phyloP scores from a whole-genome alignment of 2,888 invertebrate genomes.

The Tetragonisca angustula region DNA sequence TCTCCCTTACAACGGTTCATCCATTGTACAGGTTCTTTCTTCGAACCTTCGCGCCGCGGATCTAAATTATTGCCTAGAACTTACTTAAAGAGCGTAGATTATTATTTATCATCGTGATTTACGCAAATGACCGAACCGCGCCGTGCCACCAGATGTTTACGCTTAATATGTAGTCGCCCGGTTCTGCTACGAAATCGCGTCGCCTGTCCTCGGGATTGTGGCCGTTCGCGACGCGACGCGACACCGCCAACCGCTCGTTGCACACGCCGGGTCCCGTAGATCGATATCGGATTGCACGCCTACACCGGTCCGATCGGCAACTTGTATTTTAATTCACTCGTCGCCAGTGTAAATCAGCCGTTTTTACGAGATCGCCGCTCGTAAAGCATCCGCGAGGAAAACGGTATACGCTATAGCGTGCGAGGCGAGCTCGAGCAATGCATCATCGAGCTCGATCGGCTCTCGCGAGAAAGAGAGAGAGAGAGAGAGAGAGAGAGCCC shows the following conservation, averaged over 20 bases:
- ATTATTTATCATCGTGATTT: slow-evolving; percentile 75
- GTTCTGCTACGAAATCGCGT: slow-evolving; percentile 24
- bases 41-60: slow-evolving; percentile 63
- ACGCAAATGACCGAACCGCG: slow-evolving; percentile 74
- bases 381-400: slow-evolving; percentile 44
- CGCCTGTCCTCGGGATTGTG: slow-evolving; percentile 24
- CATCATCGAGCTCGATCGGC: slow-evolving; percentile 53
- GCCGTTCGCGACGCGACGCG: slow-evolving; percentile 29
- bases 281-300: slow-evolving; percentile 66
- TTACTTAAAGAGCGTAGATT: slow-evolving; percentile 74
- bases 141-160: slow-evolving; percentile 73
- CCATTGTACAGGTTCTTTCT: slow-evolving; percentile 74
- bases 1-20: slow-evolving; percentile 74
- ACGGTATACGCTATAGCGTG: slow-evolving; percentile 3
- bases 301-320: slow-evolving; percentile 49
- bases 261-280: slow-evolving; percentile 42
- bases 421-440: slow-evolving; percentile 20
- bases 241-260: slow-evolving; percentile 51
- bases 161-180: slow-evolving; percentile 65
- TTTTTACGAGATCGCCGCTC: slow-evolving; percentile 32
- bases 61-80: slow-evolving; percentile 75
- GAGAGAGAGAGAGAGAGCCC: not conserved
- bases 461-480: not conserved
- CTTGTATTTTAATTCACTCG: slow-evolving; percentile 64
- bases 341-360: slow-evolving; percentile 59